Percentiles rank a stretch among this genome's conserved stretches.
Evolutionary conservation across 2,888 invertebrate genomes (phyloP).

Genomic region (Athalia rosae): DNA sequence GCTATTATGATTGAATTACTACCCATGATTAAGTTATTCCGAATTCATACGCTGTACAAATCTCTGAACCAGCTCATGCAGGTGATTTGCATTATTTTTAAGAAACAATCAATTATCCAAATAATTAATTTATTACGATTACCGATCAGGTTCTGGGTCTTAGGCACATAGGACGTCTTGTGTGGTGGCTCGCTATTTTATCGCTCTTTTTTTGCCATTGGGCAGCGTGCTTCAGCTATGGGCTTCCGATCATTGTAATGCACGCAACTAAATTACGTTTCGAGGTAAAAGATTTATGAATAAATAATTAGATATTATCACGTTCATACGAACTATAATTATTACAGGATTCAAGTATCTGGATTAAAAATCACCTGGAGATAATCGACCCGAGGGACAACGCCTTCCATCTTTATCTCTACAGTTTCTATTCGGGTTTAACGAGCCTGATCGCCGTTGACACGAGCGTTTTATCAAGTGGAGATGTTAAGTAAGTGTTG

Average conservation of each 20-base stretch:
- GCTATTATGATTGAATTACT: conserved; percentile 59
- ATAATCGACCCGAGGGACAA: conserved; percentile 17
- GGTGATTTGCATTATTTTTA: conserved; percentile 51
- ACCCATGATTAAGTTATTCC: conserved; percentile 61
- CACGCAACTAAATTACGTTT: conserved; percentile 54
- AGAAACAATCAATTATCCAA: not conserved
- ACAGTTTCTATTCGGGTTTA: conserved; percentile 62
- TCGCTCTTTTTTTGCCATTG: conserved; percentile 64
- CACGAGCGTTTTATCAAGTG: not conserved
- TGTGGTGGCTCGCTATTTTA: conserved; percentile 59
- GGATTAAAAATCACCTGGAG: conserved; percentile 49
- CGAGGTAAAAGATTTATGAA: conserved; percentile 53
- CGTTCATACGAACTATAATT: not conserved
- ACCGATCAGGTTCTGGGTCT: conserved; percentile 55
- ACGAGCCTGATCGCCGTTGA: conserved; percentile 47
- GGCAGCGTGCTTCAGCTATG: conserved; percentile 63
- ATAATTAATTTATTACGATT: not conserved
- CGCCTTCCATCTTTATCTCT: conserved; percentile 57
- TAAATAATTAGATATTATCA: not conserved
- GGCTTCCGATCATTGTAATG: conserved; percentile 59
- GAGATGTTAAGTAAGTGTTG: not conserved
- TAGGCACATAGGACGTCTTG: conserved; percentile 54
- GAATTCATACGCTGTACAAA: conserved; percentile 57
- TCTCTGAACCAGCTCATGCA: conserved; percentile 58
- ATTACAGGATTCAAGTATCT: conserved; percentile 56